These are phyloP conservation scores for Rhysida immarginata DNA, from an alignment of 1,140 invertebrate species.

Conservation along the genomic window DNA sequence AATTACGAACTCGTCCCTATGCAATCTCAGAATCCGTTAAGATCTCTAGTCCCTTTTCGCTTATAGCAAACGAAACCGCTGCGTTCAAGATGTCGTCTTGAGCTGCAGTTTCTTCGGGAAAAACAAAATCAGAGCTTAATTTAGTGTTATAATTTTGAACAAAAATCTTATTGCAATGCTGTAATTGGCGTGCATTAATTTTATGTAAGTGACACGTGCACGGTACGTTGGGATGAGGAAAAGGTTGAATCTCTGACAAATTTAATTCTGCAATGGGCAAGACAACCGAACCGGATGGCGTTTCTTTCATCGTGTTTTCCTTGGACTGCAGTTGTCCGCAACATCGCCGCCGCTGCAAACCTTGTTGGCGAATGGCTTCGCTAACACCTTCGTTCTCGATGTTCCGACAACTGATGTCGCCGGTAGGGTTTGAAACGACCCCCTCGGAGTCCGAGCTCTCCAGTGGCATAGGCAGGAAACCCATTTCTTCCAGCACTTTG, in stretches of 20 bases:
- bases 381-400: slow-evolving; percentile 48
- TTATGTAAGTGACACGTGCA: background rate
- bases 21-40: no score
- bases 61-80: slow-evolving; percentile 7
- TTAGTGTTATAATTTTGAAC: background rate
- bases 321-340: background rate
- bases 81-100: slow-evolving; percentile 1
- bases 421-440: slow-evolving; percentile 17
- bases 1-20: no score
- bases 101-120: background rate
- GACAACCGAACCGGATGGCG: no score
- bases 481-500: slow-evolving; percentile 44
- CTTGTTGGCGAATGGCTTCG: slow-evolving; percentile 45
- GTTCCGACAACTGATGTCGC: slow-evolving; percentile 23
- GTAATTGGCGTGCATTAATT: no score
- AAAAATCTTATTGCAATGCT: no score
- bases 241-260: background rate
- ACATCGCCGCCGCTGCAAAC: slow-evolving; percentile 29
- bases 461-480: slow-evolving; percentile 32
- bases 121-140: background rate
- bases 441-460: slow-evolving; percentile 35
- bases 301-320: background rate
- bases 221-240: background rate
- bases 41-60: slow-evolving; percentile 4
- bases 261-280: background rate